Evolutionary conservation across 2,888 invertebrate species (phyloP).

Genomic region (Phragmatobia fuliginosa): DNA sequence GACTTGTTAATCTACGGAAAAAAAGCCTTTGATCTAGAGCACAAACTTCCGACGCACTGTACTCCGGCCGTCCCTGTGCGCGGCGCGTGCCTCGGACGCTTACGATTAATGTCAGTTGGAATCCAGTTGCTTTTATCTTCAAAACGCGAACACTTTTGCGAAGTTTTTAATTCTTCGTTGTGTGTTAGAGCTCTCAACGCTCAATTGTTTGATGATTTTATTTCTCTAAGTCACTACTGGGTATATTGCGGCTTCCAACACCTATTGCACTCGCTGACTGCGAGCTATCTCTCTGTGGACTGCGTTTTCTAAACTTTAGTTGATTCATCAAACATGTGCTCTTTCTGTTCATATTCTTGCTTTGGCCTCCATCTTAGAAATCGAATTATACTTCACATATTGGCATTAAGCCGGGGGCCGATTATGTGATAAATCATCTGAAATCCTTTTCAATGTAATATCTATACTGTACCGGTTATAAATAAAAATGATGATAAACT

Average conservation of each 20-base stretch:
- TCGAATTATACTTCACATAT: too few species aligned
- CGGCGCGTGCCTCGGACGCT: constrained; percentile 12
- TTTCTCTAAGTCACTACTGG: background rate
- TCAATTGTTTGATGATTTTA: constrained; percentile 31
- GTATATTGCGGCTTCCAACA: background rate
- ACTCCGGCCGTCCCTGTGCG: background rate
- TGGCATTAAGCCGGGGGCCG: too few species aligned
- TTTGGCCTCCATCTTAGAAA: too few species aligned
- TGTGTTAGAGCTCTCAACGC: constrained; percentile 7
- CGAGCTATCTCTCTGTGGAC: too few species aligned
- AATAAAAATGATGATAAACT: too few species aligned
- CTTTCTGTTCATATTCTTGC: too few species aligned
- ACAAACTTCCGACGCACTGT: constrained; percentile 55
- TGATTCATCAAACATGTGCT: too few species aligned
- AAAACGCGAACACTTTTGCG: constrained; percentile 54
- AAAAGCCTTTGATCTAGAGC: constrained; percentile 74
- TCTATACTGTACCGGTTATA: too few species aligned
- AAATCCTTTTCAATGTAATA: too few species aligned
- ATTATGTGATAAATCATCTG: too few species aligned
- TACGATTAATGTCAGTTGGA: constrained; percentile 56
- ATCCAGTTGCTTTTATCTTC: constrained; percentile 61
- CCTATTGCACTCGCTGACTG: too few species aligned
- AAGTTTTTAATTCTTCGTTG: constrained; percentile 43
- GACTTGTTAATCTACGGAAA: constrained; percentile 73
- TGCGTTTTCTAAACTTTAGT: too few species aligned